phyloP scores from a whole-genome alignment of 2,888 invertebrate genomes.

The Nemoura dubitans region DNA sequence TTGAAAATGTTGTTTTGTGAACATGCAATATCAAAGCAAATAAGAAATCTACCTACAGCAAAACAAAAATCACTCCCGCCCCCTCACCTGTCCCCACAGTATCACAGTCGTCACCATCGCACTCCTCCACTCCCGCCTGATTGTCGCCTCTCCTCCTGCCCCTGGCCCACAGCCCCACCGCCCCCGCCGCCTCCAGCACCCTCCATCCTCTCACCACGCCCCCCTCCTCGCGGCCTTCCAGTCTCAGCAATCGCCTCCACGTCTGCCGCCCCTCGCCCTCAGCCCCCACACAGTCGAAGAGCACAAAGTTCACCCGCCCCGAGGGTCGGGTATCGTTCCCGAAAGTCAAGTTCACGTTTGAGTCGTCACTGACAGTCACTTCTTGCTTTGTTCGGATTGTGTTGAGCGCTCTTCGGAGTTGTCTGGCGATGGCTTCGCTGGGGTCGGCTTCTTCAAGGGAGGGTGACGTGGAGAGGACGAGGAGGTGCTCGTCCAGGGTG shows the following conservation, averaged over 20 bases:
- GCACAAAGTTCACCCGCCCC: slow-evolving; percentile 19
- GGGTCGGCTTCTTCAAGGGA: neutral
- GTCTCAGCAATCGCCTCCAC: slow-evolving; percentile 39
- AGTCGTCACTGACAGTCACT: neutral
- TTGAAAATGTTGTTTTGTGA: too few relatives aligned
- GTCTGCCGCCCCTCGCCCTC: neutral
- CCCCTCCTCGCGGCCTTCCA: slow-evolving; percentile 33
- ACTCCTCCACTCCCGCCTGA: neutral
- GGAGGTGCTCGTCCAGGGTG: slow-evolving; percentile 34
- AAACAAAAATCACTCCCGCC: too few relatives aligned
- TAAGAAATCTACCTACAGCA: neutral
- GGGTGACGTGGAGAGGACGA: slow-evolving; percentile 34
- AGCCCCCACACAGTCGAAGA: slow-evolving; percentile 41
- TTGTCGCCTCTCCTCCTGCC: neutral
- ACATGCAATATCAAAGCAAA: too few relatives aligned
- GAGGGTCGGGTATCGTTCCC: neutral
- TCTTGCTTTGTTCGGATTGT: neutral
- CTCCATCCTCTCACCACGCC: neutral
- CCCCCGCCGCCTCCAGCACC: neutral
- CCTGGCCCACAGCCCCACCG: slow-evolving; percentile 21
- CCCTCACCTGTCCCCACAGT: neutral
- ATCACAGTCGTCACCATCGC: slow-evolving; percentile 35
- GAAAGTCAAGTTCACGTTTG: neutral
- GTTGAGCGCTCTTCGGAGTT: neutral
- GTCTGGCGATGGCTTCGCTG: neutral